phyloP scores from a whole-genome alignment of 2,797 vertebrate genomes.

The Sebastes matsubarae region DNA sequence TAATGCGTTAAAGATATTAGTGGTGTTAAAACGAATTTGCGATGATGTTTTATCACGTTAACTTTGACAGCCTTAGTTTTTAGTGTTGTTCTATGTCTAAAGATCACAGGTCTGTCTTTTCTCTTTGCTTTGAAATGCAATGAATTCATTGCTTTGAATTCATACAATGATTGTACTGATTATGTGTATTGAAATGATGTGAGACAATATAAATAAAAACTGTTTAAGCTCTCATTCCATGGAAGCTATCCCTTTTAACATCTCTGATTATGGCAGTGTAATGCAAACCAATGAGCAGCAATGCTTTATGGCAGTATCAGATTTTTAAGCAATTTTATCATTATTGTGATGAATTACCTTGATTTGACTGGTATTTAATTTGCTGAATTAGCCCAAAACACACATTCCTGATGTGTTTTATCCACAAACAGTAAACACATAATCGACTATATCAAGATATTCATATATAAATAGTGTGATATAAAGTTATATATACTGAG shows the following conservation, averaged over 20 bases:
- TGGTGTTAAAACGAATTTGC: no score
- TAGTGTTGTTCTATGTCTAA: neutral
- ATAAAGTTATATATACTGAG: neutral
- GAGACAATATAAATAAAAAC: neutral
- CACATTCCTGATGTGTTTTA: neutral
- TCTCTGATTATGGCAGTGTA: neutral
- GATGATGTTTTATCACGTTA: no score
- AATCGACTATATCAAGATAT: neutral
- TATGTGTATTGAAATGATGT: neutral
- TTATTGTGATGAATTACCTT: neutral
- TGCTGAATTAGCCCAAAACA: neutral
- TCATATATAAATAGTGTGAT: neutral
- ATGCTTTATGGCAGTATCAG: neutral
- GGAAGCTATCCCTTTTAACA: neutral
- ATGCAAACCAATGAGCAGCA: neutral
- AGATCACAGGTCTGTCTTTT: neutral
- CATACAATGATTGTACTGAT: neutral
- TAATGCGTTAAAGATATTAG: no score
- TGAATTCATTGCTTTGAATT: neutral
- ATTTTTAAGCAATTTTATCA: neutral
- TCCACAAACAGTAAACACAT: neutral
- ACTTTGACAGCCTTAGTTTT: no score
- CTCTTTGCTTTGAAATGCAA: neutral
- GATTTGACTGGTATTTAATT: neutral
- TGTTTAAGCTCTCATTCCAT: neutral